A percentile compares a stretch with the other conserved stretches of the same genome.
phyloP scores from a whole-genome alignment of 2,888 invertebrate species.

The Acholoe squamosa region DNA sequence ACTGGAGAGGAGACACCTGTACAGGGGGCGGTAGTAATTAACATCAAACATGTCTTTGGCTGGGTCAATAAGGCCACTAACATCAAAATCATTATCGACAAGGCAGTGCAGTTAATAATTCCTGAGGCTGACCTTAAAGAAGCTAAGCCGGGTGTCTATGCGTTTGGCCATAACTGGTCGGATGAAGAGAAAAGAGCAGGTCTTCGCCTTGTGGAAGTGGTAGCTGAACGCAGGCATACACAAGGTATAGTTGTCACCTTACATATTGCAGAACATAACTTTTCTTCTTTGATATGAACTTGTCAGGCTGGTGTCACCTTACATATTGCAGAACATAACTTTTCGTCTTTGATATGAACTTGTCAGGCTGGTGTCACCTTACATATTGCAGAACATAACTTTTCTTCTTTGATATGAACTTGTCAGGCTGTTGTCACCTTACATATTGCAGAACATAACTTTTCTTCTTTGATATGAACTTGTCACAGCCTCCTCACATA shows the following conservation, averaged over 20 bases:
- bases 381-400: too few relatives aligned
- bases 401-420: too few relatives aligned
- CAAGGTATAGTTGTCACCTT: constrained; percentile 37
- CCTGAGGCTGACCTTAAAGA: constrained; percentile 66
- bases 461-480: too few relatives aligned
- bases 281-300: too few relatives aligned
- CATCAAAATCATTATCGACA: constrained; percentile 71
- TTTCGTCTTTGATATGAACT: too few relatives aligned
- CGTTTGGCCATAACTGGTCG: constrained; percentile 72
- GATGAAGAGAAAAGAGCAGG: constrained; percentile 70
- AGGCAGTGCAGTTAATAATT: constrained; percentile 67
- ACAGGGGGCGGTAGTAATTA: constrained; percentile 65
- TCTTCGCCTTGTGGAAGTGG: constrained; percentile 71
- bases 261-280: too few relatives aligned
- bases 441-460: too few relatives aligned
- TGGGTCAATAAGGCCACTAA: constrained; percentile 69
- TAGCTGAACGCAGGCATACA: constrained; percentile 65
- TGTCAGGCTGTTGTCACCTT: too few relatives aligned
- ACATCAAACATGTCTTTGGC: constrained; percentile 70
- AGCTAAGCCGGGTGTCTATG: constrained; percentile 66
- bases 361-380: too few relatives aligned
- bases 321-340: too few relatives aligned
- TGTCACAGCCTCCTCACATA: too few relatives aligned
- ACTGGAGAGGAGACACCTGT: constrained; percentile 67
- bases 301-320: too few relatives aligned